A percentile compares a stretch with the other conserved stretches of the same genome.
Evolutionary conservation across 2,113 vertebrate species (phyloP).

Genomic region (Abramis brama): DNA sequence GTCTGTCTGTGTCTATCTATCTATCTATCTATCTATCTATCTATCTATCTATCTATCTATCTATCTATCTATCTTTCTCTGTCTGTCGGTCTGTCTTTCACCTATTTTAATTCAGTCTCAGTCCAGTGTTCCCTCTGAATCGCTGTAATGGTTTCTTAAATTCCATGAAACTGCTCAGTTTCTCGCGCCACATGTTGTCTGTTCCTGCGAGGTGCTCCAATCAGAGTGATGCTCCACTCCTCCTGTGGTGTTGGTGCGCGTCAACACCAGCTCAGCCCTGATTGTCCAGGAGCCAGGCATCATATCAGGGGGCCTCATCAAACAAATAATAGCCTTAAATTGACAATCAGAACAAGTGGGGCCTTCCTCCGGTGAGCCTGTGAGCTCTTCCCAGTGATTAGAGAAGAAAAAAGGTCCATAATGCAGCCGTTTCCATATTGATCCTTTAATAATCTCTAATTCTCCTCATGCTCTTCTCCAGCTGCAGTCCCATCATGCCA

Average conservation of each 20-base stretch:
- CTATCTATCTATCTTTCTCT: too few species aligned
- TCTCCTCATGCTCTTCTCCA: not conserved
- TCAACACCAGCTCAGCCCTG: conserved; percentile 37
- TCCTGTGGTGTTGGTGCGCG: conserved; percentile 44
- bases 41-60: too few species aligned
- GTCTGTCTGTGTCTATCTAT: not conserved
- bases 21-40: too few species aligned
- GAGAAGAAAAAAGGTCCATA: not conserved
- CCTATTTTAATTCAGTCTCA: conserved; percentile 2
- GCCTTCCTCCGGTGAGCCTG: conserved; percentile 25
- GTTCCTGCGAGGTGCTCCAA: conserved; percentile 30
- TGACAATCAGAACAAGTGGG: conserved; percentile 50
- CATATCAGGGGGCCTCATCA: conserved; percentile 59
- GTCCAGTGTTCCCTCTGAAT: conserved; percentile 7
- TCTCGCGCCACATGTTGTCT: conserved; percentile 36
- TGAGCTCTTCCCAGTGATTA: conserved; percentile 44
- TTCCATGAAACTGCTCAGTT: conserved; percentile 23
- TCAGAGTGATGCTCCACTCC: conserved; percentile 44
- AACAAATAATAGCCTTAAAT: conserved; percentile 56
- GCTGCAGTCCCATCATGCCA: not conserved
- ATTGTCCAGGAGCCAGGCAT: conserved; percentile 52
- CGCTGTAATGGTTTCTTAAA: conserved; percentile 8
- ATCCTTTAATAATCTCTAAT: conserved; percentile 37
- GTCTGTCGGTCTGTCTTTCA: too few species aligned
- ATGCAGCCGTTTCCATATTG: conserved; percentile 32